Base-by-base conservation (phyloP, 2,888 invertebrate genomes). In the Agonopterix alstromeriana region DNA sequence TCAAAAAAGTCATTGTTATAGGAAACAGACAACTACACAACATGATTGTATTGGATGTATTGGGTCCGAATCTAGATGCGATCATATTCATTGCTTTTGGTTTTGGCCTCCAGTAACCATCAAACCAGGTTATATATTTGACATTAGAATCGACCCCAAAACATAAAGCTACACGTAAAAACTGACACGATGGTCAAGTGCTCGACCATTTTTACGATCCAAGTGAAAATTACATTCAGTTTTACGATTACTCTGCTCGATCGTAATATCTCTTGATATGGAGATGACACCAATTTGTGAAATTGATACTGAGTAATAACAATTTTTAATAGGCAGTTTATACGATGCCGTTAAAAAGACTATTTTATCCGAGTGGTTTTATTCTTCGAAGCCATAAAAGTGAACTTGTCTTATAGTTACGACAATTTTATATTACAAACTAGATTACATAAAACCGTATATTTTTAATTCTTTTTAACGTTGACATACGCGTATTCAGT, bases 261-360 rank as follows among this genome's bases (percentile, higher is more conserved):
- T 48, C 35, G 41, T 58, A 62, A 58, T 54, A 56, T 54, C 54
- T 55, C 52, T 60, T 55, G 58, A 59, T 54, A 55, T 53, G 55
- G 55, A 56, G 54, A 65, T 60, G 57, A 62, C 58, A 60, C 60
- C 64, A 63, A 63, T 70, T 68, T 64, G 49, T 53, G 48, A 54
- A 60, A 63, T 62, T 60, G 65, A 56, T 54, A 55, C 54, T 56
- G 58, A 58, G 63, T 46, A 41, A 40, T 61, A 58, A 57, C 57
- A 47, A 59, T 62, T 57, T 63, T 62, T 53, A 42, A 46, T 8
- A 9, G 44, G 48, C 36, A 36, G 36, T 36, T 45, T 43, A 43
- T 35, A n/a, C 35, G 35, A 43, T 3, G 43, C 35, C 43, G 17
- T 43, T n/a, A 43, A 43, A 43, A 10, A 35, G 43, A 43, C 35